Base-by-base conservation (phyloP, 2,888 invertebrate species). In the Drosophila mercatorum region DNA sequence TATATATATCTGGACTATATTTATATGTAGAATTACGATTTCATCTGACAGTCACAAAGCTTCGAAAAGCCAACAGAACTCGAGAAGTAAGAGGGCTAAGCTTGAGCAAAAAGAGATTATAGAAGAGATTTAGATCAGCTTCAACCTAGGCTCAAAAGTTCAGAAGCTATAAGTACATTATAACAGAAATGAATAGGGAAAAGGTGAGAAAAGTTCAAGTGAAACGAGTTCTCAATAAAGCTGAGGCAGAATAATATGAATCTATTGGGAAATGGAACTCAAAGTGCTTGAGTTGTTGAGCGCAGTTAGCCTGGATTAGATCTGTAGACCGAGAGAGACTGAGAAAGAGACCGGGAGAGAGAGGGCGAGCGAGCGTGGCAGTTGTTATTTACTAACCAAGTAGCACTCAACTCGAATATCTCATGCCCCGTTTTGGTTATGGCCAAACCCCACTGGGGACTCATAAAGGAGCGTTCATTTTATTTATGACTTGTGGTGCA, bases 401-500 rank as follows among this genome's bases (percentile, higher is more conserved):
- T 38, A 34, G 51, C 36, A 38, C 26, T 62, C 52, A 26, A 38
- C 38, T 53, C 53, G 53, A 38, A 40, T 53, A 36, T 53, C 53
- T 53, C 31, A 41, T 38, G 66, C 52, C 6, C 38, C 5, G 43
- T n/a, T 26, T 44, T n/a, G 14, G 46, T 49, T 49, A 49, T 40
- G 55, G 38, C 28, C 46, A 55, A 26, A 51, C 34, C 51, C 22
- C 40, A 43, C 53, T 34, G 61, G 68, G 56, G 57, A 60, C 76
- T 71, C 74, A 70, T 82, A 76, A 88, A 77, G 49, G 53, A 53
- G 66, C 28, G 51, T 41, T 62, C 40, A 53, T 59, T 59, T 68
- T 65, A 85, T 83, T 88, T 82, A 80, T 85, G 83, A 69, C 63
- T 53, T 58, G 61, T 57, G 72, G 38, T 44, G 57, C 44, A 41